Conservation (phyloP, 2,888 invertebrate genomes). For the Metallyticus violacea region DNA sequence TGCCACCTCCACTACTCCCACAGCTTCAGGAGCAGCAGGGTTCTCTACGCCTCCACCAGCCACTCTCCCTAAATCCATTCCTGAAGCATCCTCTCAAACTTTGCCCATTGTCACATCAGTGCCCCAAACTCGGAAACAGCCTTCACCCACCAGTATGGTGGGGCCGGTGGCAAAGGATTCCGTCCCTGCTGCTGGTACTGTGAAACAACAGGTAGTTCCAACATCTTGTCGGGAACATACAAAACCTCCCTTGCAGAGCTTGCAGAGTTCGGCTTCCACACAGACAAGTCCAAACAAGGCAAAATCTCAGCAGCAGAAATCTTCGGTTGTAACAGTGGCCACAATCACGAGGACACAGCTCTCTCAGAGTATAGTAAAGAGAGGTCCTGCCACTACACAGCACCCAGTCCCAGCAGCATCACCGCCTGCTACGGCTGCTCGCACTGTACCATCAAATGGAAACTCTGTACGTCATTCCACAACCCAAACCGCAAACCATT, state of each 20-base stretch:
- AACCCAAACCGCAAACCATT: constrained; percentile 31
- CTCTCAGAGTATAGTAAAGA: not conserved
- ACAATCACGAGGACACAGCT: not conserved
- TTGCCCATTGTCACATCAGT: constrained; percentile 9
- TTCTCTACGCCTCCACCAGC: not conserved
- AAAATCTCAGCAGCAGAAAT: constrained; percentile 13
- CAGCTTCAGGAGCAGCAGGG: not conserved
- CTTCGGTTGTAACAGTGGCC: not conserved
- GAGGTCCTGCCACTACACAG: not conserved
- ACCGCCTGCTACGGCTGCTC: not conserved
- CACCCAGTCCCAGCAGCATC: constrained; percentile 40
- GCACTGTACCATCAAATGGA: not conserved
- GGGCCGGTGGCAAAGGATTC: not conserved
- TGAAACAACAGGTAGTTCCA: not conserved
- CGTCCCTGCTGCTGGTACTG: not conserved
- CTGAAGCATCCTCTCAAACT: constrained; percentile 13
- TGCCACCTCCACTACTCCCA: not conserved
- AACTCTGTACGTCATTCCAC: constrained; percentile 32
- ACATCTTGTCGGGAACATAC: not conserved
- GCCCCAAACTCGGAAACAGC: not conserved
- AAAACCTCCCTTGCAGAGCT: not conserved
- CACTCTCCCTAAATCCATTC: constrained; percentile 3
- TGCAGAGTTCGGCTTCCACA: constrained; percentile 32
- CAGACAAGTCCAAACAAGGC: constrained; percentile 31
- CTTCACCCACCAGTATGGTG: not conserved